A percentile compares a stretch with the other conserved stretches of the same genome.
phyloP scores from a whole-genome alignment of 1,140 invertebrate genomes.

The Heliconius nattereri region DNA sequence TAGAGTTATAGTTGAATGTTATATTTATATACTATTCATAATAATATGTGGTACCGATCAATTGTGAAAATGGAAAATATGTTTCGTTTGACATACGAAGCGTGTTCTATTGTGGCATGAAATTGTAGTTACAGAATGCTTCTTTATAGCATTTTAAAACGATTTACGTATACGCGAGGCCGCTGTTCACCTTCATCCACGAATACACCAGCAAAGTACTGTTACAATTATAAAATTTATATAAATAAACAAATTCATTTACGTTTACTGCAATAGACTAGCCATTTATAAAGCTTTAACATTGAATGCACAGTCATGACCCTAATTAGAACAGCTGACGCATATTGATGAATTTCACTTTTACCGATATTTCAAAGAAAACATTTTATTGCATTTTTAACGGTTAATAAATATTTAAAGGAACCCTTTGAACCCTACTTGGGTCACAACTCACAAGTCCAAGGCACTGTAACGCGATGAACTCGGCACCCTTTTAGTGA shows the following conservation, averaged over 20 bases:
- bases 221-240: too few relatives aligned
- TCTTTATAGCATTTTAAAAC: background rate
- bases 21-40: background rate
- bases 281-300: background rate
- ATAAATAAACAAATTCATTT: background rate
- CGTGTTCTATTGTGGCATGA: background rate
- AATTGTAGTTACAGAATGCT: background rate
- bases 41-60: background rate
- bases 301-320: background rate
- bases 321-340: background rate
- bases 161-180: too few relatives aligned
- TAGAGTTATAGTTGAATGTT: background rate
- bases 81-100: conserved; percentile 25
- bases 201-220: too few relatives aligned
- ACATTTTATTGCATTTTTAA: background rate
- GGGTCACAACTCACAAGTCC: too few relatives aligned
- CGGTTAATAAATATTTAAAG: too few relatives aligned
- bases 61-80: conserved; percentile 33
- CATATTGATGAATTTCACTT: background rate
- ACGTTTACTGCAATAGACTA: background rate
- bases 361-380: background rate
- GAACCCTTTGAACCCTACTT: too few relatives aligned
- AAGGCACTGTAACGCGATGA: too few relatives aligned
- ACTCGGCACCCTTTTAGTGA: too few relatives aligned
- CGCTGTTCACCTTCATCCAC: too few relatives aligned